Conservation (phyloP, 2,113 vertebrate genomes). For the Azemiops feae region DNA sequence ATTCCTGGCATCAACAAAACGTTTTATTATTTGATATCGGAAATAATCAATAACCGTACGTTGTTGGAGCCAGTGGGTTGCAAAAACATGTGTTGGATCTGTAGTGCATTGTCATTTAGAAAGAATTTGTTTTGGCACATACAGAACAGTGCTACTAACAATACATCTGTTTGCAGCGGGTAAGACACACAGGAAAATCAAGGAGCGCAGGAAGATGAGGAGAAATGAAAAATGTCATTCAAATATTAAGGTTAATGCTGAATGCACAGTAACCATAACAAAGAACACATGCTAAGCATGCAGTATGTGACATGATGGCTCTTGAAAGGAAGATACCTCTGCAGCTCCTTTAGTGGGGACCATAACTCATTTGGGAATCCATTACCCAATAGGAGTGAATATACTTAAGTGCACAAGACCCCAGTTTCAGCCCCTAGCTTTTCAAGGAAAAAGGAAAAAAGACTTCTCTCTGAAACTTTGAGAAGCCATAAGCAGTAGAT, state of each 20-base stretch:
- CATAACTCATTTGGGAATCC: not conserved
- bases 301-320: not conserved
- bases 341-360: not conserved
- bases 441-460: not conserved
- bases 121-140: not conserved
- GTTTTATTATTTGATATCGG: slow-evolving; percentile 37
- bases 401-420: not conserved
- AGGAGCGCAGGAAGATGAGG: not conserved
- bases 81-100: slow-evolving; percentile 22
- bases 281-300: not conserved
- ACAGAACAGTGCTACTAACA: not conserved
- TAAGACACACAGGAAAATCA: not conserved
- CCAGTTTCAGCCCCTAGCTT: not conserved
- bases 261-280: not conserved
- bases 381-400: not conserved
- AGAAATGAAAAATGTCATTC: not conserved
- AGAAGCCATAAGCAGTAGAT: not conserved
- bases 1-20: slow-evolving; percentile 66
- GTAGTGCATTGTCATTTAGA: slow-evolving; percentile 1
- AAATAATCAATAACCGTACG: slow-evolving; percentile 40
- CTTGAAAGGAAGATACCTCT: not conserved
- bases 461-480: not conserved
- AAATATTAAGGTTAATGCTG: not conserved
- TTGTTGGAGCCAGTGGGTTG: slow-evolving; percentile 31
- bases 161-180: not conserved